Evolutionary conservation across 2,888 invertebrate species (phyloP).

Genomic region (Pyrrhia umbra): DNA sequence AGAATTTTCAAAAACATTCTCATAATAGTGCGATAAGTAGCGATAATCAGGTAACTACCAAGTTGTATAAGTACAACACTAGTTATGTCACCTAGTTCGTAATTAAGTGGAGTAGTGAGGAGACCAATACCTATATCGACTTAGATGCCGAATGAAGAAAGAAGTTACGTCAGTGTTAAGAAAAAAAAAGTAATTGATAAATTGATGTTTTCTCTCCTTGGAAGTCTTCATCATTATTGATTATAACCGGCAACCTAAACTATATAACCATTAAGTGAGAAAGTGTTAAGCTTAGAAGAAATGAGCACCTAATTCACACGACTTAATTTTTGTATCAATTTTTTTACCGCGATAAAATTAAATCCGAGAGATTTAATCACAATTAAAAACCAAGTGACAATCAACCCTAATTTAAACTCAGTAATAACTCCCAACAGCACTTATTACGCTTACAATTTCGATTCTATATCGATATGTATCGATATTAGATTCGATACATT

Average conservation of each 20-base stretch:
- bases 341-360: too few species aligned
- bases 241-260: too few species aligned
- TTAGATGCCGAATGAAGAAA: neutral
- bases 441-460: conserved; percentile 46
- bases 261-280: too few species aligned
- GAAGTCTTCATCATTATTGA: too few species aligned
- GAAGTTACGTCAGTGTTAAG: too few species aligned
- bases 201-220: too few species aligned
- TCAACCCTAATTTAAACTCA: neutral
- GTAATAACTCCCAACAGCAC: conserved; percentile 33
- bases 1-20: conserved; percentile 11
- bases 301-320: too few species aligned
- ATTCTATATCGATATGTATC: conserved; percentile 30
- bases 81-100: neutral
- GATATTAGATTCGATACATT: conserved; percentile 51
- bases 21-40: neutral
- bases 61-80: neutral
- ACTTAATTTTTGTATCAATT: too few species aligned
- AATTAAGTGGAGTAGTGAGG: neutral
- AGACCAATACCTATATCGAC: neutral
- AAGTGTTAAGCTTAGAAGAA: too few species aligned
- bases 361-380: too few species aligned
- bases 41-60: neutral
- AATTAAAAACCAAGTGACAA: neutral
- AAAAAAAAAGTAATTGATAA: too few species aligned